These are phyloP conservation scores for Herminia tarsipennalis DNA, from an alignment of 2,888 invertebrate genomes.

Conservation along the genomic window DNA sequence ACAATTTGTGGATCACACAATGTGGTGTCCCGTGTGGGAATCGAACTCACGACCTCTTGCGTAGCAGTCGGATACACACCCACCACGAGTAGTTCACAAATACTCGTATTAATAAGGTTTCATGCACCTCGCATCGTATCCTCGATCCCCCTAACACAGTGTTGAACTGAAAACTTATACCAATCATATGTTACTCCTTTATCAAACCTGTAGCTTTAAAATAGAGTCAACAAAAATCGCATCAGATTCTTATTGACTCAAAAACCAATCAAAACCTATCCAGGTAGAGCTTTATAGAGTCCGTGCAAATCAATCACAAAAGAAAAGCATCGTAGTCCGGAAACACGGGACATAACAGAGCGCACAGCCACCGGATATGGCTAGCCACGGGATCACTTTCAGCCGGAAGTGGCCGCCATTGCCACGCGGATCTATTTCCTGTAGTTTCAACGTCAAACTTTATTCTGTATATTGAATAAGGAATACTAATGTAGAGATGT, in stretches of 20 bases:
- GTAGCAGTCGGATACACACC: too few species aligned
- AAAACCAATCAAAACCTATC: constrained; percentile 16
- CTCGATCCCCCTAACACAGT: too few species aligned
- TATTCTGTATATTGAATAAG: constrained; percentile 49
- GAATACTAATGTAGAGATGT: constrained; percentile 28
- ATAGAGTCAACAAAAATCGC: too few species aligned
- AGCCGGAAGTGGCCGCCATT: constrained; percentile 61
- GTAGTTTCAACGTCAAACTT: constrained; percentile 56
- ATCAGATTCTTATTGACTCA: background rate
- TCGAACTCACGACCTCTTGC: too few species aligned
- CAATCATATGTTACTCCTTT: too few species aligned
- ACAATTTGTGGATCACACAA: too few species aligned
- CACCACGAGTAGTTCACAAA: too few species aligned
- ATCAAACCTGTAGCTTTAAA: too few species aligned
- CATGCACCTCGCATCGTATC: too few species aligned
- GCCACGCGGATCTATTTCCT: constrained; percentile 66
- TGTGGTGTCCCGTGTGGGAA: too few species aligned
- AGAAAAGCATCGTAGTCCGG: constrained; percentile 40
- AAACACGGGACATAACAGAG: constrained; percentile 53
- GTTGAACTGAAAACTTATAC: too few species aligned
- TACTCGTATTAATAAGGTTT: too few species aligned
- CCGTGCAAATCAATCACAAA: constrained; percentile 31
- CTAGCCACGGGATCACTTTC: constrained; percentile 58
- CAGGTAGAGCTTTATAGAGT: constrained; percentile 24
- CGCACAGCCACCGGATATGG: constrained; percentile 53